phyloP scores from a whole-genome alignment of 1,140 invertebrate species.

The Parasteatoda tepidariorum region DNA sequence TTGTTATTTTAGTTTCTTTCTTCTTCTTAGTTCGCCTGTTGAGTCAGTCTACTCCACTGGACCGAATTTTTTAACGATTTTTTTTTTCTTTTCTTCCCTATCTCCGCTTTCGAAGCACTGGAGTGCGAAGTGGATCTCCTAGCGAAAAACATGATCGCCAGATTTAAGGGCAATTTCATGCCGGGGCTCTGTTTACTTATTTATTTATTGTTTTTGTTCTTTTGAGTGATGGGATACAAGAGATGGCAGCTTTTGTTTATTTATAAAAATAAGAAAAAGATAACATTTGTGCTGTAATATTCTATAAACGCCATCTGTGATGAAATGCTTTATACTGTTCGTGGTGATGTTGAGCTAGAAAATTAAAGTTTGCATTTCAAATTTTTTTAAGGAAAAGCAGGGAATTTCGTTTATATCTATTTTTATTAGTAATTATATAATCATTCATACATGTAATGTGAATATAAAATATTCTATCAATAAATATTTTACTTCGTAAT shows the following conservation, averaged over 20 bases:
- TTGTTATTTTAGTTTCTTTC: neutral
- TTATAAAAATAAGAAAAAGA: constrained; percentile 28
- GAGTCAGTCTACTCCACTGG: constrained; percentile 3
- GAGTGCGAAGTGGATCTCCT: constrained; percentile 40
- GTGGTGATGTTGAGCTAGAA: neutral
- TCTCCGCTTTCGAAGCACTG: neutral
- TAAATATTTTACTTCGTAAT: too few relatives aligned
- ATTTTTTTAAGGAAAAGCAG: neutral
- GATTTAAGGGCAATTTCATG: constrained; percentile 39
- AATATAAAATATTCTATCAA: too few relatives aligned
- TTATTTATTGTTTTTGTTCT: constrained; percentile 21
- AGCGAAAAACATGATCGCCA: constrained; percentile 42
- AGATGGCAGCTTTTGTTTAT: constrained; percentile 26
- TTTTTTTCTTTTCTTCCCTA: constrained; percentile 5
- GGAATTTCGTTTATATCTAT: too few relatives aligned
- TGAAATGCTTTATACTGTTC: neutral
- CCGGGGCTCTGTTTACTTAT: neutral
- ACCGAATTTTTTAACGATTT: neutral
- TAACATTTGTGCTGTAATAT: neutral
- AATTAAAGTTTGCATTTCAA: neutral
- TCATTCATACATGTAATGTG: too few relatives aligned
- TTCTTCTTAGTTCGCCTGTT: constrained; percentile 37
- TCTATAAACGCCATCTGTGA: neutral
- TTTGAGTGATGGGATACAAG: neutral
- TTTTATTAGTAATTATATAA: too few relatives aligned